Percentiles rank a stretch among this genome's conserved stretches.
phyloP scores from a whole-genome alignment of 2,113 vertebrate species.

The Aviceda subcristata region DNA sequence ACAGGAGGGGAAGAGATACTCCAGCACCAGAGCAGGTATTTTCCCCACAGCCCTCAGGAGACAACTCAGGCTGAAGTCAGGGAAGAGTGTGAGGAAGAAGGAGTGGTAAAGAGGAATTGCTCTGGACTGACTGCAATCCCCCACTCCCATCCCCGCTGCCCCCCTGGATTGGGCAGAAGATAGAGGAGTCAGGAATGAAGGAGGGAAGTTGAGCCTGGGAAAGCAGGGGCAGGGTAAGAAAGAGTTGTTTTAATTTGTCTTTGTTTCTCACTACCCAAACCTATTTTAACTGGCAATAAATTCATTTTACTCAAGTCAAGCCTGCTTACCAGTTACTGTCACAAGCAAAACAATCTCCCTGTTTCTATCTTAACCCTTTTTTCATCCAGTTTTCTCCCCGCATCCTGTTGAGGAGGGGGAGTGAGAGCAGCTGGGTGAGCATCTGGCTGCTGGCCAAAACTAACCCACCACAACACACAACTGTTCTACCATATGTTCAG shows the following conservation, averaged over 20 bases:
- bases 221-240: neutral
- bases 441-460: neutral
- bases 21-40: neutral
- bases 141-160: neutral
- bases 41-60: rapidly evolving
- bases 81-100: neutral
- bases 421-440: neutral
- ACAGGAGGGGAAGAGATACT: neutral
- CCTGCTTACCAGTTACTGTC: neutral
- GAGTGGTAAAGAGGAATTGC: neutral
- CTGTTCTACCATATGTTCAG: neutral
- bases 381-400: neutral
- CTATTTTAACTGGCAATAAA: neutral
- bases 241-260: neutral
- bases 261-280: neutral
- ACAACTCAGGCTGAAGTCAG: rapidly evolving
- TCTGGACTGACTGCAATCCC: neutral
- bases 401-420: rapidly evolving
- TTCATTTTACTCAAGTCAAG: neutral
- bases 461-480: neutral
- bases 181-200: rapidly evolving
- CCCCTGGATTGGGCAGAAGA: neutral
- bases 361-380: neutral
- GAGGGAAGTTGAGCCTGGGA: neutral
- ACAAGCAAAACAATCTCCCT: neutral